Base-by-base conservation (phyloP, 1,140 invertebrate species). In the Octopus bimaculoides region DNA sequence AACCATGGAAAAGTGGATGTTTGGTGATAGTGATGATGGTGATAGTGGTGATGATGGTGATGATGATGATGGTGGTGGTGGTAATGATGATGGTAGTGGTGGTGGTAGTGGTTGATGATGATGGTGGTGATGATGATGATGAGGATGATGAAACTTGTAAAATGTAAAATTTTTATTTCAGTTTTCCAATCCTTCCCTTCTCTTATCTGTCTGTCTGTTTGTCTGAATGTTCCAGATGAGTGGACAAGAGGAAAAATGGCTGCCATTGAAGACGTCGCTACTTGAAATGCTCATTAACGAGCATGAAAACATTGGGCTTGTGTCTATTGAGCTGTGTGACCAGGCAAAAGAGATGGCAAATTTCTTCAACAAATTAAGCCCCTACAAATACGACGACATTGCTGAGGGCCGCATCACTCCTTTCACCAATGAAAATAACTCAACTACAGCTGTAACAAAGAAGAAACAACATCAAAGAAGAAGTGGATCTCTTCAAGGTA, bases 401-500 rank as follows among this genome's bases (percentile, higher is more conserved):
- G 84, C 82, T 20, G 78, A 86, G 20, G 87, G 86, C 77, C 85
- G 87, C 14, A 82, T 82, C 5, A 85, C 83, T 26, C 26, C 26
- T 41, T 41, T 41, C 26, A 41, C 26, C 26, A 83, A 87, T 53
- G 80, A 55, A 52, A 74, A 61, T 52, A 82, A 79, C 55, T 84
- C 84, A 56, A 86, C 91, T 84, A 85, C 87, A 78, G 89, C 90
- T 80, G 75, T 87, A 81, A 77, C 85, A 83, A 76, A 87, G 87
- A 86, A 92, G 77, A 79, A 77, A 78, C 93, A 85, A 80, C 85
- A 86, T 86, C 92, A 85, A 61, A 82, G 88, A 93, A 91, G 95
- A 84, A 95, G 94, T 92, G 94, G 95, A 85, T 95, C 95, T 86
- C 91, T 96, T 81, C 95, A 94, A 91, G 92, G 94, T 95, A 41